Percentiles rank a stretch among this genome's conserved stretches.
Evolutionary conservation across 2,797 vertebrate species (phyloP).

Genomic region (Sebastes steindachneri): DNA sequence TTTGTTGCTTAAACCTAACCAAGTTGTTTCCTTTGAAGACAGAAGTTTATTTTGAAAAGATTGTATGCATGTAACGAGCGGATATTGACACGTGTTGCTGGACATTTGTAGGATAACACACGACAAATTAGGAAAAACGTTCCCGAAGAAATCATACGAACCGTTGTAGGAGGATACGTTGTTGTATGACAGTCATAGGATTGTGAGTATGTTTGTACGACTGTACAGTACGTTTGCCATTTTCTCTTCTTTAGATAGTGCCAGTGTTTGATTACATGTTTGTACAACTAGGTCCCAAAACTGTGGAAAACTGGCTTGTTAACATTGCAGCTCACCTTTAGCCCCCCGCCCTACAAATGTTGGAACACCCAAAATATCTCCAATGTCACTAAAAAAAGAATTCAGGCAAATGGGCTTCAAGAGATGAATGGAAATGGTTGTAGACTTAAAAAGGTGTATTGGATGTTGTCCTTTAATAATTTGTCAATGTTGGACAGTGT

Average conservation of each 20-base stretch:
- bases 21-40: too few relatives aligned
- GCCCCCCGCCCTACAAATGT: fast-evolving
- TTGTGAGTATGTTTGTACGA: background rate
- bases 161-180: too few relatives aligned
- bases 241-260: background rate
- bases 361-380: fast-evolving
- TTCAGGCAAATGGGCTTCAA: background rate
- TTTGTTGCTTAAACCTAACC: too few relatives aligned
- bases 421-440: background rate
- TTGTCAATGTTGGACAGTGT: background rate
- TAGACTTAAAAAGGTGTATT: background rate
- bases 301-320: background rate
- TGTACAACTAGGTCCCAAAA: background rate
- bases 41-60: too few relatives aligned
- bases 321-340: background rate
- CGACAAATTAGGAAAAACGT: fast-evolving
- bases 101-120: too few relatives aligned
- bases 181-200: background rate
- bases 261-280: background rate
- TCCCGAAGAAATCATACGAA: too few relatives aligned
- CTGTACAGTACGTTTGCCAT: fast-evolving
- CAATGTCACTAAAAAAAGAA: background rate
- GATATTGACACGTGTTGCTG: too few relatives aligned
- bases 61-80: too few relatives aligned
- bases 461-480: background rate